Evolutionary conservation across 30 jellyfish, hydroid and myxozoan species (phyloP).

Genomic region (Haliclystus octoradiatus): DNA sequence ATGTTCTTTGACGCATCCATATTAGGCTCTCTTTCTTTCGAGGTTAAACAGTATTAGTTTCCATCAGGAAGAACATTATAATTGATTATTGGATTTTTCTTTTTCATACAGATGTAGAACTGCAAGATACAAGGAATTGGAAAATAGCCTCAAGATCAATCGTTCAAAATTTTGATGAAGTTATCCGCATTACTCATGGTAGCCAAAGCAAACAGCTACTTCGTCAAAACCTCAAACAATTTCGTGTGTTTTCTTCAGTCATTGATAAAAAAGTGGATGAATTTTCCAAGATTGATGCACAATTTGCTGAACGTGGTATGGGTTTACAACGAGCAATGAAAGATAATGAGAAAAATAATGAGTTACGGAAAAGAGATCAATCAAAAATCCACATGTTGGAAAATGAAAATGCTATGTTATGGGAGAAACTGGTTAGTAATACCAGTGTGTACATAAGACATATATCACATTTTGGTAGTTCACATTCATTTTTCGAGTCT

Average conservation of each 20-base stretch:
- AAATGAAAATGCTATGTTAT: conserved; percentile 2
- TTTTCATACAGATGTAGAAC: conserved; percentile 8
- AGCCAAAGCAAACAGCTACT: conserved; percentile 11
- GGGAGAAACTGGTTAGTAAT: conserved; percentile 10
- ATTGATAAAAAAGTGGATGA: conserved; percentile 28
- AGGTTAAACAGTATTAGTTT: too few species aligned
- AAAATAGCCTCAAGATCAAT: conserved; percentile 26
- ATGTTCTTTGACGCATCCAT: too few species aligned
- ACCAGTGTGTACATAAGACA: neutral
- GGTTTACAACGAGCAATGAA: neutral
- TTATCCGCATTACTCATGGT: conserved; percentile 18
- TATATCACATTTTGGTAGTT: too few species aligned
- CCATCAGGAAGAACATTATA: neutral
- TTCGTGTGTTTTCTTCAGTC: conserved; percentile 21
- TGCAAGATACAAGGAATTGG: conserved; percentile 28
- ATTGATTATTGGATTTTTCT: neutral
- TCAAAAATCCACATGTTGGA: conserved; percentile 3
- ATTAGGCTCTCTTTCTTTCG: too few species aligned
- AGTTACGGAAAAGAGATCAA: conserved; percentile 4
- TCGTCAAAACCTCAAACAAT: conserved; percentile 21
- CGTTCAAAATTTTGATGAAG: conserved; percentile 24
- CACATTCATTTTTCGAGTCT: too few species aligned
- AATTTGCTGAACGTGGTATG: conserved; percentile 5
- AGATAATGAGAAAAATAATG: conserved; percentile 8
- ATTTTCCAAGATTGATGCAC: conserved; percentile 2